Conservation (phyloP, 2,888 invertebrate species). For the Uloborus plumipes region DNA sequence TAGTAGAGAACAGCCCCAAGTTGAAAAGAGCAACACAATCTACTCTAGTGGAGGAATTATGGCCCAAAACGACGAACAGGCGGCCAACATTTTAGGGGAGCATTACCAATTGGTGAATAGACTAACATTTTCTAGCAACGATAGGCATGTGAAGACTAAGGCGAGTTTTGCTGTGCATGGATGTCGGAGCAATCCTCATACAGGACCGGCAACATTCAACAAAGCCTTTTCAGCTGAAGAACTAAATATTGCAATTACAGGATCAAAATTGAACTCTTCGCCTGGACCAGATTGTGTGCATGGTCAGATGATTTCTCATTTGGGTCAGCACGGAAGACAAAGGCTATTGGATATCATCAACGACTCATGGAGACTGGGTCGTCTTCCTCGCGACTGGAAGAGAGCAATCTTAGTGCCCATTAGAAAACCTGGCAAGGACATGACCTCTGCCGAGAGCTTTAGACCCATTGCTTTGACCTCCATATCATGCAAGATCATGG, state of each 20-base stretch:
- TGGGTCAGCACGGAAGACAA: not conserved
- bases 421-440: not conserved
- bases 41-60: not conserved
- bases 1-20: not conserved
- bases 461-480: conserved; percentile 1
- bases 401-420: not conserved
- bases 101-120: not conserved
- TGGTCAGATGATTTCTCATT: not conserved
- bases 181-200: not conserved
- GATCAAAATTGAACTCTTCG: not conserved
- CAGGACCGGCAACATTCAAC: not conserved
- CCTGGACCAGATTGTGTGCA: conserved; percentile 3
- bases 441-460: not conserved
- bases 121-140: not conserved
- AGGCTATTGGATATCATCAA: too few species aligned
- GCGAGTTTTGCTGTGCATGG: not conserved
- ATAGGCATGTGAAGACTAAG: not conserved
- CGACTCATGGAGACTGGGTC: too few species aligned
- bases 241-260: not conserved
- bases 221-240: not conserved
- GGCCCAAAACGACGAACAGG: not conserved
- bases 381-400: too few species aligned
- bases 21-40: not conserved
- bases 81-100: not conserved
- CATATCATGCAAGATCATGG: not conserved